Evolutionary conservation across 1,140 invertebrate genomes (phyloP), one percentile per base, ranked within the genome.

Genomic region (Tetraneura akinire): DNA sequence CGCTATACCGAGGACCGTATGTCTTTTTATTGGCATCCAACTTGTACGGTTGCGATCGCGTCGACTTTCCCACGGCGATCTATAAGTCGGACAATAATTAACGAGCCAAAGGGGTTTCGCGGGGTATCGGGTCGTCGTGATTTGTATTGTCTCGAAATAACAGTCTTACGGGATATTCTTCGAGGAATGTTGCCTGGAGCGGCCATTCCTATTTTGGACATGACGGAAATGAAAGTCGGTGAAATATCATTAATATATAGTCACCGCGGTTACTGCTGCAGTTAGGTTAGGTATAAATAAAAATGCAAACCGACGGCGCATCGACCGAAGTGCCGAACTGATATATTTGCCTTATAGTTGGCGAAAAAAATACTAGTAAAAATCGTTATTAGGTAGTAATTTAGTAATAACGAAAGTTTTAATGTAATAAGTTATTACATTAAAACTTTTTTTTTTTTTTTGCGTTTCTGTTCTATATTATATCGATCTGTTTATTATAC

Each of bases 181-280:
- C 21, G n/a, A 78, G 47, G 74, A 78, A 78, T 78, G 74, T 78
- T 47, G 74, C 18, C 53, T 42, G 74, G 8, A 14, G 32, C n/a
- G 42, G 55, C 8, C 32, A 37, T 29, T 78, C 74, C 74, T 78
- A 78, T 78, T 78, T 78, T 62, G 74, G 74, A 45, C 32, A 47
- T 45, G 37, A 23, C 74, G 74, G 74, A 78, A 78, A 78, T 78
- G 74, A 78, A 78, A 78, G 74, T 78, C 74, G 57, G 74, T 62
- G 74, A 78, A 62, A 60, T 78, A 78, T 78, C 74, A 78, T 78
- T 78, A 37, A 37, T 37, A 37, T 37, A 37, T 37, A 78, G 73
- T 42, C n/a, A 51, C 32, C 73, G 32, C 51, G 32, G 8, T 37
- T 8, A 37, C 32, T 4, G 8, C 32, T 3, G 32, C 8, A 4